Base-by-base conservation (phyloP, 2,888 invertebrate species). In the Druceiella hillmani region DNA sequence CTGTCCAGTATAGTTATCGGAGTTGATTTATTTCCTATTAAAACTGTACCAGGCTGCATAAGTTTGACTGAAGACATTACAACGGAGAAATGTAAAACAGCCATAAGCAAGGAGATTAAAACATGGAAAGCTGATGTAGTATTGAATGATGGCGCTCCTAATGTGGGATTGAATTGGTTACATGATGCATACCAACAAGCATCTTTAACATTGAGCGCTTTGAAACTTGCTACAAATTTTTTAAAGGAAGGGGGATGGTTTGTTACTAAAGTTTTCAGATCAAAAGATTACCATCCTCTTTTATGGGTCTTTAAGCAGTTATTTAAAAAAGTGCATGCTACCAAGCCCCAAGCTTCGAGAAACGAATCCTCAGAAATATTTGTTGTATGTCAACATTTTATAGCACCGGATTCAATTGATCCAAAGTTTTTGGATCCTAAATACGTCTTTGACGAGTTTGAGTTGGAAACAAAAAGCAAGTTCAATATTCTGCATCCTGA, bases 281-380 rank as follows among this genome's bases (percentile, higher is more conserved):
- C 98, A 2, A 97, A 93, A 66, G 99, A 99, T 66, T 99, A 99
- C 61, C 84, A 94, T 62, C 82, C 95, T 0, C 64, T 99, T 3
- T 65, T 98, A 40, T 95, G 94, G 90, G 92, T 97, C 0, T 76
- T 99, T 35, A 92, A 94, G 57, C 97, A 99, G 55, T 76, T 99
- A 17, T 99, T 99, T 61, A 89, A 86, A 57, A 91, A 93, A 66
- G 93, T 97, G 4, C 93, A 95, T 61, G 94, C 97, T 1, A 99
- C 99, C 11, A 99, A 99, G 65, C 99, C 99, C 0, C 93, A 93
- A 58, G 98, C 99, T 0, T 99, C 98, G 1, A 83, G 99, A 71
- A 86, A 82, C 58, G 99, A 99, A 62, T 99, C 99, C 0, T 98
- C 99, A 36, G 99, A 99, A 77, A 99, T 99, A 52, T 99, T 98